These are phyloP conservation scores for Scaptomyza montana DNA, from an alignment of 1,140 invertebrate genomes.

Conservation along the genomic window DNA sequence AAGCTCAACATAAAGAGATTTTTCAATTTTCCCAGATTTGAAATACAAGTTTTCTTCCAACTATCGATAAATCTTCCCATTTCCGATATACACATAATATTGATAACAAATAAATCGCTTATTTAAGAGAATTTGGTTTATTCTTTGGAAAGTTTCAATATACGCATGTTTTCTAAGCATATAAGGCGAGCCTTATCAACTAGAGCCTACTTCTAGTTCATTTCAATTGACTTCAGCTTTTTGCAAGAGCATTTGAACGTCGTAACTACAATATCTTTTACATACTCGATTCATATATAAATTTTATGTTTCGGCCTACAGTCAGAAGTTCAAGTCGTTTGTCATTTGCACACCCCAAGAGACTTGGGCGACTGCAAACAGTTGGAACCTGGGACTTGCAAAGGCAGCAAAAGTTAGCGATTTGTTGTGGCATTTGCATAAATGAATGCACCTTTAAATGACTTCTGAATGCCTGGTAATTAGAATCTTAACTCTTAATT, in stretches of 20 bases:
- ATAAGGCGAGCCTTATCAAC: too few species aligned
- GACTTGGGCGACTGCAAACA: conserved; percentile 3
- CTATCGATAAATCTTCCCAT: too few species aligned
- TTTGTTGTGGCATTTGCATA: conserved; percentile 77
- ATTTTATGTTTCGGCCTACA: conserved; percentile 40
- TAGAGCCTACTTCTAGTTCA: too few species aligned
- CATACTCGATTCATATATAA: conserved; percentile 8
- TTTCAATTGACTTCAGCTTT: not conserved
- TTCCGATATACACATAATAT: too few species aligned
- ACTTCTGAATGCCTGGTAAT: conserved; percentile 58
- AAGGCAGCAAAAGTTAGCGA: conserved; percentile 14
- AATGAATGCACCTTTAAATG: conserved; percentile 73
- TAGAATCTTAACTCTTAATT: conserved; percentile 70
- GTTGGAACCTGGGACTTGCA: conserved; percentile 27
- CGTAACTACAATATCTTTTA: not conserved
- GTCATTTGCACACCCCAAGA: conserved; percentile 70
- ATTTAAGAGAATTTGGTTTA: too few species aligned
- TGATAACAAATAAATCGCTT: too few species aligned
- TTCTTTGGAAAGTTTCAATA: too few species aligned
- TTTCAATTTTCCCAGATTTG: too few species aligned
- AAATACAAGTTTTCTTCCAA: too few species aligned
- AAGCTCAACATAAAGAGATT: too few species aligned
- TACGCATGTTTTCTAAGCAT: too few species aligned
- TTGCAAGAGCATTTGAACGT: not conserved
- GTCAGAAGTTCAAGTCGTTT: conserved; percentile 77